A percentile compares a stretch with the other conserved stretches of the same genome.
Evolutionary conservation across 2,113 vertebrate genomes (phyloP).

Genomic region (Hemiscyllium ocellatum): DNA sequence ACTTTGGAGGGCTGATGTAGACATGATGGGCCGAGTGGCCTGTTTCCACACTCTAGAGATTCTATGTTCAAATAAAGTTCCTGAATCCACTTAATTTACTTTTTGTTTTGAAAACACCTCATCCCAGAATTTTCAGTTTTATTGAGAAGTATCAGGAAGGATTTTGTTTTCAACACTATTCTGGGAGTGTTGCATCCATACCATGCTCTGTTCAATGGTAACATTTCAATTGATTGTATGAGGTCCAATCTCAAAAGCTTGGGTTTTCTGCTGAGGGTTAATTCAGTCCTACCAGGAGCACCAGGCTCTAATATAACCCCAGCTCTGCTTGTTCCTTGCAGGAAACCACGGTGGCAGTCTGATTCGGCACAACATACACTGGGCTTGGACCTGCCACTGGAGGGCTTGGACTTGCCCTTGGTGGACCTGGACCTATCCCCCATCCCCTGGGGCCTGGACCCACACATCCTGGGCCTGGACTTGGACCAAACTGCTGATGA

Average conservation of each 20-base stretch:
- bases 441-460: background rate
- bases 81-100: background rate
- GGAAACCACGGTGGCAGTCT: background rate
- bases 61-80: background rate
- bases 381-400: background rate
- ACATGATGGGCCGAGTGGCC: too few relatives aligned
- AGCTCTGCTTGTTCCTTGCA: background rate
- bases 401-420: too few relatives aligned
- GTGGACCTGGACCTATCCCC: background rate
- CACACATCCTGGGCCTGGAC: background rate
- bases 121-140: background rate
- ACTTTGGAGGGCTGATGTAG: too few relatives aligned
- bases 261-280: background rate
- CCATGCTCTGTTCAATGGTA: background rate
- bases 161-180: background rate
- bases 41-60: too few relatives aligned
- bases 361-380: background rate
- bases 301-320: background rate
- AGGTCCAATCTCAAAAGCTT: background rate
- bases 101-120: background rate
- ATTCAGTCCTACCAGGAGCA: background rate
- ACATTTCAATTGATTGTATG: background rate
- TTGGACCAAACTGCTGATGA: background rate
- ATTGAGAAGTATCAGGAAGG: background rate
- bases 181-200: background rate